A percentile compares a stretch with the other conserved stretches of the same genome.
Evolutionary conservation across 1,140 invertebrate species (phyloP).

Genomic region (Sweltsa coloradensis): DNA sequence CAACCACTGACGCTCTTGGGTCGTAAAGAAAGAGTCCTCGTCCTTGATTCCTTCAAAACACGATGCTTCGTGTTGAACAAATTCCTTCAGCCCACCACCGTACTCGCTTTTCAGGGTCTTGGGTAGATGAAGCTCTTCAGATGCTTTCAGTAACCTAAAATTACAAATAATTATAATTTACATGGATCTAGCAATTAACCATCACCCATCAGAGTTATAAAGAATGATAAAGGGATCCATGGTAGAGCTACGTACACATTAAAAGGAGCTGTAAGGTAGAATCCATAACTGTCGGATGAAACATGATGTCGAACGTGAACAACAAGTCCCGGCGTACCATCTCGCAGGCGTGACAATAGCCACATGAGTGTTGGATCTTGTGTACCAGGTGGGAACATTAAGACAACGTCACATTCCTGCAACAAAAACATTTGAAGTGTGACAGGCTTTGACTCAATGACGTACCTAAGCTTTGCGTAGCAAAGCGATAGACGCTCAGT

Average conservation of each 20-base stretch:
- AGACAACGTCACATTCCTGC: constrained; percentile 72
- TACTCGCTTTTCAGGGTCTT: constrained; percentile 70
- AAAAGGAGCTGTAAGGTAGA: constrained; percentile 80
- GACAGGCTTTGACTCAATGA: no score
- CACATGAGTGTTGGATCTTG: constrained; percentile 75
- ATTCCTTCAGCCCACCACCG: constrained; percentile 84
- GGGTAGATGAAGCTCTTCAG: constrained; percentile 77
- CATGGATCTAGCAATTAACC: no score
- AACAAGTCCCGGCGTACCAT: constrained; percentile 53
- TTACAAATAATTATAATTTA: no score
- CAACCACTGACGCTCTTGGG: constrained; percentile 70
- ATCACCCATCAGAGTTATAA: neutral
- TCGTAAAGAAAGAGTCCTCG: constrained; percentile 59
- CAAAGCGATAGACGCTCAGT: no score
- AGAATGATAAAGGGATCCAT: no score
- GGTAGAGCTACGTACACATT: constrained; percentile 52
- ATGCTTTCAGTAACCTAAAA: constrained; percentile 68
- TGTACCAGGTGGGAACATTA: constrained; percentile 64
- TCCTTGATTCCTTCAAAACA: constrained; percentile 72
- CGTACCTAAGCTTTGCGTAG: no score
- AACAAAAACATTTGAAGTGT: no score
- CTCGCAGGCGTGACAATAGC: constrained; percentile 65
- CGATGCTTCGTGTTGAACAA: constrained; percentile 72
- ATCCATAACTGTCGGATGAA: constrained; percentile 75
- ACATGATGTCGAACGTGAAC: constrained; percentile 74